phyloP scores from a whole-genome alignment of 2,888 invertebrate genomes.

The Cephus rjabovi region DNA sequence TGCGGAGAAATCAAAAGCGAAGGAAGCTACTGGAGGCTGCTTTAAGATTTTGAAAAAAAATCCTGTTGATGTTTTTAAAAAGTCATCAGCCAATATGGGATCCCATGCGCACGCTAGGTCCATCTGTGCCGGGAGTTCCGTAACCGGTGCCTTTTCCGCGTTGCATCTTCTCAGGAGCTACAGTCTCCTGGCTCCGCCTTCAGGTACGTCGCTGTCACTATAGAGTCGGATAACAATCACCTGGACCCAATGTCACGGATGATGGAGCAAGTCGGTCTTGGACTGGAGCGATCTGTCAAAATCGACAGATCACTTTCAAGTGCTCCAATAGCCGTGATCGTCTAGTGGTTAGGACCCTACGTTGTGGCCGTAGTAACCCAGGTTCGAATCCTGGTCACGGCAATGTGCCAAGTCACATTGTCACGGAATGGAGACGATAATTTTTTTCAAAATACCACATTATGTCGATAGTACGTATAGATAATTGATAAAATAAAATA shows the following conservation, averaged over 20 bases:
- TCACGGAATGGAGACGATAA: constrained; percentile 31
- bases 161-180: constrained; percentile 75
- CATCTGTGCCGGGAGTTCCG: constrained; percentile 52
- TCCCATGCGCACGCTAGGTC: constrained; percentile 40
- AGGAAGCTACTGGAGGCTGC: not conserved
- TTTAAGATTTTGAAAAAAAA: not conserved
- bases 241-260: constrained; percentile 7
- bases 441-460: too few relatives aligned
- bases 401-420: constrained; percentile 33
- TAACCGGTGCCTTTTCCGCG: constrained; percentile 69
- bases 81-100: constrained; percentile 26
- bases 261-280: constrained; percentile 11
- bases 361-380: constrained; percentile 26
- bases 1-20: not conserved
- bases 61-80: not conserved
- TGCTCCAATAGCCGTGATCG: constrained; percentile 36
- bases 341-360: constrained; percentile 23
- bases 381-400: constrained; percentile 27
- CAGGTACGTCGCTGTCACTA: constrained; percentile 66
- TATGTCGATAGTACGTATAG: too few relatives aligned
- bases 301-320: constrained; percentile 11
- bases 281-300: not conserved
- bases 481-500: too few relatives aligned
- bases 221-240: not conserved
- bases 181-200: constrained; percentile 74